Evolutionary conservation across 2,113 vertebrate genomes (phyloP), one percentile per base, ranked within the genome.

Genomic region (Eira barbara): DNA sequence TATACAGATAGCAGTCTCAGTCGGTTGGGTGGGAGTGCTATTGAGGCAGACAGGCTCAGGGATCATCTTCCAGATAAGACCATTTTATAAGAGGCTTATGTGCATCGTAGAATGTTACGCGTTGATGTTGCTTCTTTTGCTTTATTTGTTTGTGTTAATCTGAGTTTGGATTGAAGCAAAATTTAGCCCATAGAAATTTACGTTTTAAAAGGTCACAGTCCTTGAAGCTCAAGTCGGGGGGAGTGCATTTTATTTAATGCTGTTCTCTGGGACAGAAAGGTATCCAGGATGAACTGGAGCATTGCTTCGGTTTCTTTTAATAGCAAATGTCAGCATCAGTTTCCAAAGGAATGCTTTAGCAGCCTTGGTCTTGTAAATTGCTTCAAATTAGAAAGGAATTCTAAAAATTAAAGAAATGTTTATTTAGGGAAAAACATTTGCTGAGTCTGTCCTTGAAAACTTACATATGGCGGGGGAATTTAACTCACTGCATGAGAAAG

Each of bases 321-420:
- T 23, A 80, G 47, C 93, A 95, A 91, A 52, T 31, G 31, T 59
- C 63, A 71, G 57, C 45, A 88, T 88, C 45, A 25, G 5, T 97
- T 95, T 88, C 27, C 29, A 81, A 0, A 39, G 39, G 15, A 52
- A 71, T 91, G 23, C 8, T 73, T 45, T 87, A 34, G 34, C n/a
- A 31, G 6, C n/a, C 94, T 94, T 49, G 52, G 90, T 84, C n/a
- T 65, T 76, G 3, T 67, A 61, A 80, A 93, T 31, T 79, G 36
- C n/a, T 97, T 97, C 49, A 78, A 76, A 83, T 87, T 59, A 73
- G 36, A 96, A 93, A 34, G 4, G 17, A n/a, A 55, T 92, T 97
- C 74, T 94, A 78, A 89, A 96, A 89, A 80, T 74, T 69, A 73
- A 76, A 20, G 17, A 74, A 63, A 82, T 55, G 2, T n/a, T 92